phyloP scores from a whole-genome alignment of 1,140 invertebrate species.

The Propsilocerus akamusi region DNA sequence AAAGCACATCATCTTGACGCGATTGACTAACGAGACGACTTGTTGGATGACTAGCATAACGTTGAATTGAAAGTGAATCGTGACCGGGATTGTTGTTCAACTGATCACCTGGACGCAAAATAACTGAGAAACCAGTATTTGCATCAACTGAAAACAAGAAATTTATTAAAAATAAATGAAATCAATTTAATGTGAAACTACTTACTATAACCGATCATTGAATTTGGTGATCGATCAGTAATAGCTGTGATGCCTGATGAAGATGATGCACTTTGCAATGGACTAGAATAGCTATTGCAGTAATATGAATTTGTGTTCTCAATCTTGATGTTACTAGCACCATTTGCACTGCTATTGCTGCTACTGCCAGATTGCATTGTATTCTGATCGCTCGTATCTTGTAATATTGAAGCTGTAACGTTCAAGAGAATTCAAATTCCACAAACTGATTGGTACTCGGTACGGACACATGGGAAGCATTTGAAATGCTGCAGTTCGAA shows the following conservation, averaged over 20 bases:
- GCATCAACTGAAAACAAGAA: not conserved
- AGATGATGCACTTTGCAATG: conserved; percentile 42
- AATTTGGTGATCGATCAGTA: conserved; percentile 15
- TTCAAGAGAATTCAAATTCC: not conserved
- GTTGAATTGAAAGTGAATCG: conserved; percentile 13
- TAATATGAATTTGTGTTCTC: conserved; percentile 71
- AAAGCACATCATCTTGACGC: conserved; percentile 12
- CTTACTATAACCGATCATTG: conserved; percentile 43
- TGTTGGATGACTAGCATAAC: conserved; percentile 17
- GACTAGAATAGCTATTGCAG: conserved; percentile 63
- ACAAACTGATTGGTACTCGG: conserved; percentile 3
- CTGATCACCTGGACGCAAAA: conserved; percentile 8
- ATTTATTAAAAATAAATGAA: not conserved
- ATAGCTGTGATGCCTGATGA: conserved; percentile 18
- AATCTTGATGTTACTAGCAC: conserved; percentile 72
- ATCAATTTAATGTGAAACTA: conserved; percentile 9
- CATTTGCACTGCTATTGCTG: conserved; percentile 12
- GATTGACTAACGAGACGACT: conserved; percentile 10
- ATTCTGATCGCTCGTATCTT: conserved; percentile 53
- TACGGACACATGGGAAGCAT: conserved; percentile 7
- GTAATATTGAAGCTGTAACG: conserved; percentile 77
- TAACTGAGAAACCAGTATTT: conserved; percentile 2
- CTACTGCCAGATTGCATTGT: conserved; percentile 28
- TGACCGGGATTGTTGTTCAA: conserved; percentile 10
- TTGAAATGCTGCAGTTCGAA: conserved; percentile 2